Percentiles rank a stretch among this genome's conserved stretches.
phyloP scores from a whole-genome alignment of 2,888 invertebrate genomes.

The Tetranychus piercei region DNA sequence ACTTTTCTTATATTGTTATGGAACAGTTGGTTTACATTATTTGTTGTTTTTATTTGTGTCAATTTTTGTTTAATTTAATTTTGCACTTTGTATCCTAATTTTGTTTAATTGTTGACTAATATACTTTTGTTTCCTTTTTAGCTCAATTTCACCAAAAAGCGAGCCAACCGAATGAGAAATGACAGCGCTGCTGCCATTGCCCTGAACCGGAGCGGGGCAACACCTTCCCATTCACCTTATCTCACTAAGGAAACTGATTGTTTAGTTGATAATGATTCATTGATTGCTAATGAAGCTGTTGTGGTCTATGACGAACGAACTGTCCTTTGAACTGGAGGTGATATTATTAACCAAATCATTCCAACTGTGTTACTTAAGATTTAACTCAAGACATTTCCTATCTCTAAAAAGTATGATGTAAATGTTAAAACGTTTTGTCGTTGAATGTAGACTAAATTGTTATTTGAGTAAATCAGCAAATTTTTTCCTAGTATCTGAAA shows the following conservation, averaged over 20 bases:
- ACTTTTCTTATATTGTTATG: neutral
- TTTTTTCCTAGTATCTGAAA: neutral
- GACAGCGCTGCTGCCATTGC: slow-evolving; percentile 63
- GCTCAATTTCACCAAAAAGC: slow-evolving; percentile 57
- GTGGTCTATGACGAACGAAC: slow-evolving; percentile 64
- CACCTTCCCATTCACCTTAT: slow-evolving; percentile 27
- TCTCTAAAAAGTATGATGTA: neutral
- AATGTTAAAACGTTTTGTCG: neutral
- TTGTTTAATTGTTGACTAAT: neutral
- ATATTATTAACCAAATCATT: neutral
- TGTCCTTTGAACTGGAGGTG: slow-evolving; percentile 39
- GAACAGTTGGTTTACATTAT: too few species aligned
- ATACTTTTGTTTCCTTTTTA: slow-evolving; percentile 31
- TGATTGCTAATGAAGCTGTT: slow-evolving; percentile 46
- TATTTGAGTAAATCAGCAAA: neutral
- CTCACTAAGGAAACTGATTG: slow-evolving; percentile 41
- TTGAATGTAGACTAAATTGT: neutral
- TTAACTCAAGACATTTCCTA: neutral
- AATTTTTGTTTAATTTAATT: neutral
- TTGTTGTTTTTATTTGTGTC: neutral
- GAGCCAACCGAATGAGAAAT: slow-evolving; percentile 59
- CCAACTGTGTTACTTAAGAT: neutral
- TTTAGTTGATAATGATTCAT: slow-evolving; percentile 40
- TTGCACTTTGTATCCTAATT: neutral
- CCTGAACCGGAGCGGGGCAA: slow-evolving; percentile 47